Evolutionary conservation across 2,888 invertebrate species (phyloP).

Genomic region (Nymphalis polychloros): DNA sequence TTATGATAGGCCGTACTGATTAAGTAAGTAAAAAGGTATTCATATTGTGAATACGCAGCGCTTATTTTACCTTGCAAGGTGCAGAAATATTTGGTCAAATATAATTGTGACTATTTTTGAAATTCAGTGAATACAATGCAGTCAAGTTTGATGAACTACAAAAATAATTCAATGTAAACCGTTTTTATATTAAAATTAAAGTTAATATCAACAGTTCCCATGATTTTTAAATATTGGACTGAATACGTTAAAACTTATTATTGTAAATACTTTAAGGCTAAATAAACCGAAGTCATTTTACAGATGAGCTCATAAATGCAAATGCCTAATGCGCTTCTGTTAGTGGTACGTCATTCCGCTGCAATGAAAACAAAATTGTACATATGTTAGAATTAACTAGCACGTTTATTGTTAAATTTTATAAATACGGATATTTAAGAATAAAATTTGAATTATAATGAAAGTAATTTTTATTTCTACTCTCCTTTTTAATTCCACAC

Average conservation of each 20-base stretch:
- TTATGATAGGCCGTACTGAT: not conserved
- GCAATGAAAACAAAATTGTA: not conserved
- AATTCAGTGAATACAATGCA: not conserved
- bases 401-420: conserved; percentile 12
- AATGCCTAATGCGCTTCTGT: no score
- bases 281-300: no score
- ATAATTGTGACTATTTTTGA: not conserved
- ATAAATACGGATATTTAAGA: conserved; percentile 11
- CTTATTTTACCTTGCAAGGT: not conserved
- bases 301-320: no score
- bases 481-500: no score
- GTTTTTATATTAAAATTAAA: no score
- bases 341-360: not conserved
- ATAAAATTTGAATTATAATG: conserved; percentile 12
- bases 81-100: not conserved
- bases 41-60: conserved; percentile 1
- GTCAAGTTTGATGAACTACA: no score
- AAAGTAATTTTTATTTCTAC: no score
- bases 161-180: no score
- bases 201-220: no score
- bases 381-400: not conserved
- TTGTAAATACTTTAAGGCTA: no score
- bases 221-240: no score
- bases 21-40: not conserved
- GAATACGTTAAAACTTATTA: no score